A percentile compares a stretch with the other conserved stretches of the same genome.
Conservation (phyloP, 2,113 vertebrate species). For the Ctenomys sociabilis region DNA sequence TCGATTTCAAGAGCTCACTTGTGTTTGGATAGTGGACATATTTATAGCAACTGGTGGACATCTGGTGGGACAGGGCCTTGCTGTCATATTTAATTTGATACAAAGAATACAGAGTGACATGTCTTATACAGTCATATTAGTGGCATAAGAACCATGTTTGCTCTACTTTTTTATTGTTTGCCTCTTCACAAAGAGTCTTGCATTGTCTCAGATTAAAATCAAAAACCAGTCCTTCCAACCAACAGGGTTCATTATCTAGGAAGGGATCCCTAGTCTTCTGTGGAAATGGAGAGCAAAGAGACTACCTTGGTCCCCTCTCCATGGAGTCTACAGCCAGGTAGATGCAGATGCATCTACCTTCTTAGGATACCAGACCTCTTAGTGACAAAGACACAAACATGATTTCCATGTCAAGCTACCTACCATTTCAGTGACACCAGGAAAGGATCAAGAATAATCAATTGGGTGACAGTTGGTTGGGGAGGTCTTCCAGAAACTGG, state of each 20-base stretch:
- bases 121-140: background rate
- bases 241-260: background rate
- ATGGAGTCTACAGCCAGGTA: background rate
- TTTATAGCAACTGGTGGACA: background rate
- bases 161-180: background rate
- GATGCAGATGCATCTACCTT: background rate
- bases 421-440: background rate
- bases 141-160: background rate
- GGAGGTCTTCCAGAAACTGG: background rate
- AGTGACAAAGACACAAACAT: background rate
- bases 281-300: background rate
- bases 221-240: background rate
- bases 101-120: background rate
- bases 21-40: background rate
- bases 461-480: background rate
- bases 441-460: background rate
- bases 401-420: background rate
- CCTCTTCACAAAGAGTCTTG: background rate
- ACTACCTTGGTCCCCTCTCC: background rate
- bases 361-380: background rate
- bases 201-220: conserved; percentile 7
- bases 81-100: conserved; percentile 1
- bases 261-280: background rate
- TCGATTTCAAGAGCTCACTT: background rate
- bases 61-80: background rate